Percentiles rank a stretch among this genome's conserved stretches.
Conservation (phyloP, 92 coral and sea anemone species). For the Siderastrea radians region DNA sequence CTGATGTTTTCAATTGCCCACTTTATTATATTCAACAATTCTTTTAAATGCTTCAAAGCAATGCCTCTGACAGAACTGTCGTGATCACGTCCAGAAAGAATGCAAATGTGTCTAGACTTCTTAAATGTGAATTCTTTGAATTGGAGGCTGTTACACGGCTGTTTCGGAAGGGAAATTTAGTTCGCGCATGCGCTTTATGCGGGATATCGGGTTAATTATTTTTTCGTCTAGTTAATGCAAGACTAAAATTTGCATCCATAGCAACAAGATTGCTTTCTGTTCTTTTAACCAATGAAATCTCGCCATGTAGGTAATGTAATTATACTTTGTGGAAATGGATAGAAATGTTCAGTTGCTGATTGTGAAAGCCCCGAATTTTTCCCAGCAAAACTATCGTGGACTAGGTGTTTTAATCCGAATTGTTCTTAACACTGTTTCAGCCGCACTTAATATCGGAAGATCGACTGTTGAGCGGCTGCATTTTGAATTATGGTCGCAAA, state of each 20-base stretch:
- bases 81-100: too few relatives aligned
- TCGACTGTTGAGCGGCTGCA: not conserved
- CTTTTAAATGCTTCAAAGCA: too few relatives aligned
- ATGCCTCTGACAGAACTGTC: too few relatives aligned
- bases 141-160: not conserved
- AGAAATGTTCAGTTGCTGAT: not conserved
- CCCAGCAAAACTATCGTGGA: not conserved
- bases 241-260: not conserved
- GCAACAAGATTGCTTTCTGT: not conserved
- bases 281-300: not conserved
- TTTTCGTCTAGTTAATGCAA: not conserved
- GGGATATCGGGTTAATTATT: not conserved
- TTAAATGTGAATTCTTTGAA: too few relatives aligned
- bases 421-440: not conserved
- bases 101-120: too few relatives aligned
- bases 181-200: not conserved
- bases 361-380: slow-evolving; percentile 13
- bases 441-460: not conserved
- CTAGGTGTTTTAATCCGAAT: slow-evolving; percentile 24
- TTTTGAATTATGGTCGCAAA: not conserved
- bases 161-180: not conserved
- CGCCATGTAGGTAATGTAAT: not conserved
- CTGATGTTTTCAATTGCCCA: too few relatives aligned
- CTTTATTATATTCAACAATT: too few relatives aligned
- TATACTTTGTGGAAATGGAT: not conserved